Conservation (phyloP, 2,888 invertebrate species). For the Adelognathus sp. region DNA sequence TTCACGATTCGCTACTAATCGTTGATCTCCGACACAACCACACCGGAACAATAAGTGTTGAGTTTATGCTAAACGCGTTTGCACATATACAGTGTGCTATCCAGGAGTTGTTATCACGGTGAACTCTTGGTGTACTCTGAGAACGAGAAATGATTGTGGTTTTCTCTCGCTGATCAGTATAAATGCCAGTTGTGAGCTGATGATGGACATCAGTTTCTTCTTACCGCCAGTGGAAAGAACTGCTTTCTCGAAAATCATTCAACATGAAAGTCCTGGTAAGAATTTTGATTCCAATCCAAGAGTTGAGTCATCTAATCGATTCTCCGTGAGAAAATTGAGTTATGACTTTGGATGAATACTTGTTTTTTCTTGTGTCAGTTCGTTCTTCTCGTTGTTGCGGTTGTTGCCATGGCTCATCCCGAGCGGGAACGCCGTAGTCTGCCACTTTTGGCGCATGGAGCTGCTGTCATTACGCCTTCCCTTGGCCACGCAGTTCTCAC, state of each 20-base stretch:
- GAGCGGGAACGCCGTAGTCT: conserved; percentile 65
- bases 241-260: conserved; percentile 48
- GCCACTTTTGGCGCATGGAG: conserved; percentile 45
- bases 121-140: conserved; percentile 2
- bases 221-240: conserved; percentile 42
- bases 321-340: not conserved
- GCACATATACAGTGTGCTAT: conserved; percentile 18
- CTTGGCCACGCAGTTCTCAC: conserved; percentile 45
- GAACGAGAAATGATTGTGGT: conserved; percentile 38
- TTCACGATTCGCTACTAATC: conserved; percentile 65
- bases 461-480: conserved; percentile 29
- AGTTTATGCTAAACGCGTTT: conserved; percentile 36
- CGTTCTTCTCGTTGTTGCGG: conserved; percentile 45
- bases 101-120: conserved; percentile 2
- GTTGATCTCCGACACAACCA: conserved; percentile 32
- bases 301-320: not conserved
- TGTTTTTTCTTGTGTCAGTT: conserved; percentile 40
- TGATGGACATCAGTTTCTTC: conserved; percentile 63
- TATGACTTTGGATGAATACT: not conserved
- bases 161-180: conserved; percentile 54
- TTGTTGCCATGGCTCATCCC: conserved; percentile 53
- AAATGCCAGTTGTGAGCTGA: conserved; percentile 60
- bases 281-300: not conserved
- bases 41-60: conserved; percentile 14
- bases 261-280: conserved; percentile 69